A percentile compares a stretch with the other conserved stretches of the same genome.
phyloP scores from a whole-genome alignment of 2,113 vertebrate species.

The Tapirus terrestris region DNA sequence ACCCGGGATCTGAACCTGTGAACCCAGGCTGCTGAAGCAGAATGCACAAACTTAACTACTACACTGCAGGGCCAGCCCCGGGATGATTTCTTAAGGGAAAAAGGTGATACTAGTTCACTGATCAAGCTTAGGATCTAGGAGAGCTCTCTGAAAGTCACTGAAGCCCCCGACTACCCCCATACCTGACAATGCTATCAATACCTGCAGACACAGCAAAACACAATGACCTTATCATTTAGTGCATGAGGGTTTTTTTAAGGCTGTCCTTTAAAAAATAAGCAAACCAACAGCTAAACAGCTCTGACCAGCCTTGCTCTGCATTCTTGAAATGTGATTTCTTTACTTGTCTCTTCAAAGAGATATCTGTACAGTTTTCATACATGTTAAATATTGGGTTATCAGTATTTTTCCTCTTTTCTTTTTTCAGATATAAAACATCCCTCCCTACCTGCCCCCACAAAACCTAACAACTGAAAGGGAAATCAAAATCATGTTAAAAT shows the following conservation, averaged over 20 bases:
- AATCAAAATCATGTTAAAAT: background rate
- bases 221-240: accelerated
- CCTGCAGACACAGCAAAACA: accelerated
- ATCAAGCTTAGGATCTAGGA: background rate
- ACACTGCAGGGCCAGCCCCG: no score
- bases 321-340: background rate
- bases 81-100: background rate
- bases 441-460: background rate
- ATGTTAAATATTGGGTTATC: background rate
- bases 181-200: accelerated
- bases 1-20: no score
- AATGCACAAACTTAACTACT: no score
- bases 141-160: background rate
- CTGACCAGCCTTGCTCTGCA: background rate
- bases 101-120: background rate
- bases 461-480: background rate
- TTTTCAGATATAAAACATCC: background rate
- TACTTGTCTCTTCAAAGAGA: background rate
- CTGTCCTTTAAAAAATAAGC: background rate
- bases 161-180: accelerated
- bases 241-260: background rate
- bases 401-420: background rate
- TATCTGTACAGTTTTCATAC: background rate
- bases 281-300: background rate
- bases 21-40: no score